Conservation (phyloP, 2,113 vertebrate genomes). For the Zingel zingel region DNA sequence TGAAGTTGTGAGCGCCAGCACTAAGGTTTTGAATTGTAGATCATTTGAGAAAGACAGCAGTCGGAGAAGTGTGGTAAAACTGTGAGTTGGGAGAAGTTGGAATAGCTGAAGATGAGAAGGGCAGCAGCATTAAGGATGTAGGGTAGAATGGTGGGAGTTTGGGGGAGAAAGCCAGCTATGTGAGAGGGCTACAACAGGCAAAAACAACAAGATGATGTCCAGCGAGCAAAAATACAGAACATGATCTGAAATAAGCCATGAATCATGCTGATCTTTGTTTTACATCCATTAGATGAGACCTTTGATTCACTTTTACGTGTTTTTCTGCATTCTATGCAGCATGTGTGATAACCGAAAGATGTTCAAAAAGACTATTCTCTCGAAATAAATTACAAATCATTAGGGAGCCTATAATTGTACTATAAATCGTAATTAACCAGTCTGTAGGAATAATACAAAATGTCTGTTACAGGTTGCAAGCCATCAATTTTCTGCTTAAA, state of each 20-base stretch:
- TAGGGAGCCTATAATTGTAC: not conserved
- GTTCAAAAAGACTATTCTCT: not conserved
- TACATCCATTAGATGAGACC: not conserved
- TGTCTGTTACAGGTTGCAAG: constrained; percentile 6
- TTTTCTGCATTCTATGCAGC: not conserved
- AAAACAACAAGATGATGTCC: not conserved
- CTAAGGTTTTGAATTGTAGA: constrained; percentile 44
- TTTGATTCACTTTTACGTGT: not conserved
- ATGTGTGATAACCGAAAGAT: not conserved
- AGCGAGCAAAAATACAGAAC: not conserved
- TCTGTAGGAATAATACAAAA: not conserved
- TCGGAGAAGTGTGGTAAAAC: not conserved
- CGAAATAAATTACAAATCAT: constrained; percentile 5
- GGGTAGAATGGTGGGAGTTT: not conserved
- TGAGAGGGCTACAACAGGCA: not conserved
- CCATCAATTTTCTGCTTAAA: constrained; percentile 41
- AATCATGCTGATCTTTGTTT: not conserved
- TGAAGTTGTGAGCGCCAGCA: constrained; percentile 21
- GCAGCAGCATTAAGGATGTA: not conserved
- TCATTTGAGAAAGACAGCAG: constrained; percentile 19
- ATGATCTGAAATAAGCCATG: not conserved
- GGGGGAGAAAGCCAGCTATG: too few species aligned
- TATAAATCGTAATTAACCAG: constrained; percentile 9
- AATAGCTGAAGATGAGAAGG: not conserved
- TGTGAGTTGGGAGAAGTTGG: not conserved